Base-by-base conservation (phyloP, 2,888 invertebrate genomes). In the Meiosimyza platycephala region DNA sequence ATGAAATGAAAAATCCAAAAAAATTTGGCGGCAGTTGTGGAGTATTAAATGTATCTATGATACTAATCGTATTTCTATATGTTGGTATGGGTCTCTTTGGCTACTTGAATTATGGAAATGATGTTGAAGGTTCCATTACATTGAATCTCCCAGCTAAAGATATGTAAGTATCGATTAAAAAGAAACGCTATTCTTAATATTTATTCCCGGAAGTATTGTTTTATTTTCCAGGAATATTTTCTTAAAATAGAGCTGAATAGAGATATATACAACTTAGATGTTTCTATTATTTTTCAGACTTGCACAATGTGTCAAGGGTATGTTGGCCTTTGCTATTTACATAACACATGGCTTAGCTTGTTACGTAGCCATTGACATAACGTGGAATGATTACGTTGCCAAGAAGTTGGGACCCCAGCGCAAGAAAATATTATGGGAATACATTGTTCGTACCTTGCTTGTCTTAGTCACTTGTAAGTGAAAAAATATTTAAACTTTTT, bases 341-440 rank as follows among this genome's bases (percentile, higher is more conserved):
- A 92, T 98, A 71, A 95, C 97, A 0, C 98, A 98, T 85, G 94
- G 94, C 0, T 89, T 99, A 51, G 97, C 98, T 81, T 95, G 97
- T 86, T 99, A 98, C 87, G 98, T 99, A 2, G 97, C 98, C 9
- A 93, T 98, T 79, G 95, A 95, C 81, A 96, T 99, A 78, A 89
- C 95, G 62, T 97, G 97, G 96, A 95, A 94, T 80, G 92, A 93
- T 72, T 94, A 93, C 84, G 87, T 94, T 11, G 87, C 88, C 16
- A 88, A 89, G 11, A 89, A 87, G 76, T 87, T 93, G 60, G 90
- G 90, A 64, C 90, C 91, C 82, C 90, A 89, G 85, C 89, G 90
- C 6, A 89, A 89, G 76, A 90, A 91, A 76, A 59, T 90, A 0
- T 79, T 93, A 64, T 93, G 93, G 90, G 96, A 97, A 85, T 96